Base-by-base conservation (phyloP, 2,113 vertebrate species). In the Sceloporus undulatus region DNA sequence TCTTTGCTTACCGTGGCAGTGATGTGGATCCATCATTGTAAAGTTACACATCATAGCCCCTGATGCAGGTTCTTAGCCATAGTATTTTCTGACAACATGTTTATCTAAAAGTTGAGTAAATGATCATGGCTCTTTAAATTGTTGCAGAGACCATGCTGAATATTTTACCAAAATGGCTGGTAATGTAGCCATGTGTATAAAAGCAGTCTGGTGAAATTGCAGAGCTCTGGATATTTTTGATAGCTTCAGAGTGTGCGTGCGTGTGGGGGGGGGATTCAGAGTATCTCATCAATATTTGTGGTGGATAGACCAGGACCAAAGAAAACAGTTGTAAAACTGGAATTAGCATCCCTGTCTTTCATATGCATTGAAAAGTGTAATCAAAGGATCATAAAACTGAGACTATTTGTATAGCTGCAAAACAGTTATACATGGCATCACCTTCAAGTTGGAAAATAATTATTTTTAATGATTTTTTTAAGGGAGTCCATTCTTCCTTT, bases 261-360 rank as follows among this genome's bases (percentile, higher is more conserved):
- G 54, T 56, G 54, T 34, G 13, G 59, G 59, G 59, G 13, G 13
- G 13, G 2, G 2, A 62, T 62, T 66, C 38, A 56, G 10, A 87
- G 84, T 68, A 76, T 16, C 70, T 88, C 90, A 92, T 93, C 92
- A 95, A 93, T 93, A 94, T 89, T 91, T 92, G 90, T 84, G 38
- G 27, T 66, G 82, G 79, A 77, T 84, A 16, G 62, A 5, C 40
- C 7, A 87, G 25, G 62, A 5, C 40, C 7, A 87, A 88, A 91
- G 78, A 27, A 88, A 93, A 87, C 42, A 85, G n/a, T 76, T 70
- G 62, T 0, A 89, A 93, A 87, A 79, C 34, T 25, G 78, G 25
- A 94, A 94, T 70, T 91, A 95, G 56, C 75, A 76, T 84, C 21
- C 77, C 85, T 1, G 19, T 66, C 85, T 89, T 92, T 85, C 83